Conservation (phyloP, 2,888 invertebrate genomes). For the Cotesia congregata region DNA sequence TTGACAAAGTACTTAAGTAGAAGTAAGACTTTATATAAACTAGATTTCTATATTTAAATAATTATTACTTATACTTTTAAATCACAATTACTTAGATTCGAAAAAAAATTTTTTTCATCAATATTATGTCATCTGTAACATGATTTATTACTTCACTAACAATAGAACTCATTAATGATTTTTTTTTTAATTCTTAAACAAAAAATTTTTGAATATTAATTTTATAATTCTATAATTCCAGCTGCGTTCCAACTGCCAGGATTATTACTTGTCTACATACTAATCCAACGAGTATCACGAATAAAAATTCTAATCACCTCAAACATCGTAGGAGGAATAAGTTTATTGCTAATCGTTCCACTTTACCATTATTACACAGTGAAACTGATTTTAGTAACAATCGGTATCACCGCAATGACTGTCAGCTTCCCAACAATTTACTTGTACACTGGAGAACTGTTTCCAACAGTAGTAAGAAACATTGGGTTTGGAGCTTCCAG, state of each 20-base stretch:
- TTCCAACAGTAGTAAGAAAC: constrained; percentile 91
- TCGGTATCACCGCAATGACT: constrained; percentile 86
- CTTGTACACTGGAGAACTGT: constrained; percentile 89
- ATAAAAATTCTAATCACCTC: constrained; percentile 64
- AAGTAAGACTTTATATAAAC: too few species aligned
- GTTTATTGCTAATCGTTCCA: constrained; percentile 56
- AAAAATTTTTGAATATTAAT: neutral
- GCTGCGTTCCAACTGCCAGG: constrained; percentile 66
- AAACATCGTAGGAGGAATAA: constrained; percentile 58
- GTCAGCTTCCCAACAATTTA: constrained; percentile 90
- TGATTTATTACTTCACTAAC: too few species aligned
- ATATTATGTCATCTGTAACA: too few species aligned
- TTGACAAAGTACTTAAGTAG: too few species aligned
- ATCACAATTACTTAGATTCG: too few species aligned
- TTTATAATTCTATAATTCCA: constrained; percentile 46
- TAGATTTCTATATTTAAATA: too few species aligned
- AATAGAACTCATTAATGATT: neutral
- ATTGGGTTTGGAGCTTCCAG: constrained; percentile 89
- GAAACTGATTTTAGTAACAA: constrained; percentile 77
- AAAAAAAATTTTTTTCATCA: too few species aligned
- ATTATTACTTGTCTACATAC: constrained; percentile 57
- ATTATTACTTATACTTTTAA: too few species aligned
- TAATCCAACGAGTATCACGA: constrained; percentile 66
- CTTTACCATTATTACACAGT: constrained; percentile 59
- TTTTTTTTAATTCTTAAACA: neutral